Evolutionary conservation across 2,797 vertebrate genomes (phyloP), one percentile per base, ranked within the genome.

Genomic region (Ceryle rudis): DNA sequence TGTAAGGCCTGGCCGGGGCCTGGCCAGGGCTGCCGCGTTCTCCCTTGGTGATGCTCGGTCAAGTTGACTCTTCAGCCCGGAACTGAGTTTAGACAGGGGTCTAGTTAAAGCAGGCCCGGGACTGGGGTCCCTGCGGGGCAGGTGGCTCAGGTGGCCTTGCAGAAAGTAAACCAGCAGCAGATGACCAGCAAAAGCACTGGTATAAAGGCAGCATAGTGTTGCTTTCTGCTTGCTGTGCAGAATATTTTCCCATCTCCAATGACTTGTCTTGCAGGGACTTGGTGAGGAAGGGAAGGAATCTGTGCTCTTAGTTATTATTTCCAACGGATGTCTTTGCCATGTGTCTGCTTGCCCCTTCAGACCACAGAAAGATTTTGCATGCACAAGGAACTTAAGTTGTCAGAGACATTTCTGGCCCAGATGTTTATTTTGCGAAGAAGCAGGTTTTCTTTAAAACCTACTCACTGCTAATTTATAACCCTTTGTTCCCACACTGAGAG

Each of bases 161-260:
- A 10, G 31, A 25, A 13, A 5, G n/a, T 2, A 6, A 11, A 11
- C 6, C 5, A 12, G 29, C 11, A 33, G 55, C 16, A 28, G 28
- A 2, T 26, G 44, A 16, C 3, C 7, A 3, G n/a, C 17, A 14
- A 6, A 22, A 9, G 15, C 1, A 25, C 1, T 33, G 29, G 52
- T 20, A 2, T 29, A 10, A 37, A n/a, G 41, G 18, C 54, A 47
- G n/a, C 3, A 2, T 0, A 3, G 37, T 4, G 6, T 4, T 42
- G 42, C 15, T 18, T 29, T 37, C 49, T 5, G 51, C 46, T n/a
- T 14, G 16, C 13, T 15, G 8, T 9, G 64, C 22, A 3, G 52
- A 15, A 1, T 15, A 1, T 37, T 55, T 11, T 31, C 18, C 10
- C 8, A 2, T 14, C 11, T 16, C 44, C 15, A 11, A 0, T 26